Evolutionary conservation across 2,113 vertebrate species (phyloP), one percentile per base, ranked within the genome.

Genomic region (Chinchilla lanigera): DNA sequence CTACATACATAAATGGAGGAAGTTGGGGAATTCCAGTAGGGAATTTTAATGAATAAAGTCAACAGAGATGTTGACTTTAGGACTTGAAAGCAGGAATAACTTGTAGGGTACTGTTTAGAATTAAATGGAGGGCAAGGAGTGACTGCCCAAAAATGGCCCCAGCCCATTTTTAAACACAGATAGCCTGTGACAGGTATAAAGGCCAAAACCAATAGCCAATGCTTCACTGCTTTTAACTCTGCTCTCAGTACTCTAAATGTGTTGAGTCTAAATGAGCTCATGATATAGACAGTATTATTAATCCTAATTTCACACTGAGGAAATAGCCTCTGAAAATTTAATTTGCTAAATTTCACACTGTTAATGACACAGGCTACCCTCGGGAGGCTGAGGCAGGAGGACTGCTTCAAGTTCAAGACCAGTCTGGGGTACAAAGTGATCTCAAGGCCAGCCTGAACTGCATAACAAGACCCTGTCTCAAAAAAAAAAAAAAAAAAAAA

Each of bases 251-350:
- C 11, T 35, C 65, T 78, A 0, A 24, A 20, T 26, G 75, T 56
- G 50, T 16, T 33, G 89, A 89, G 83, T 16, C 44, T 71, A 78
- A 89, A 63, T 3, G 60, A 83, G 56, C n/a, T 38, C 54, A 28
- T 58, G 50, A 60, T 60, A 24, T 33, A 61, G 56, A 94, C 26
- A 50, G 50, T 65, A 81, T 65, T 44, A 71, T n/a, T 22, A 86
- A 93, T 89, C 73, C 5, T 33, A 44, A 63, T 65, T 71, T 89
- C 75, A 69, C 50, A n/a, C 12, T 24, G 38, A 96, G 41, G n/a
- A 82, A 84, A 89, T 7, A 33, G 44, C 38, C 69, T 90, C 69
- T 75, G 67, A 69, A 86, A 89, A 91, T n/a, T 44, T 90, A 82
- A 80, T 56, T 80, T 56, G 86, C n/a, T 86, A 69, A 89, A 83